Conservation (phyloP, 1,140 invertebrate species). For the Euglossa dilemma region DNA sequence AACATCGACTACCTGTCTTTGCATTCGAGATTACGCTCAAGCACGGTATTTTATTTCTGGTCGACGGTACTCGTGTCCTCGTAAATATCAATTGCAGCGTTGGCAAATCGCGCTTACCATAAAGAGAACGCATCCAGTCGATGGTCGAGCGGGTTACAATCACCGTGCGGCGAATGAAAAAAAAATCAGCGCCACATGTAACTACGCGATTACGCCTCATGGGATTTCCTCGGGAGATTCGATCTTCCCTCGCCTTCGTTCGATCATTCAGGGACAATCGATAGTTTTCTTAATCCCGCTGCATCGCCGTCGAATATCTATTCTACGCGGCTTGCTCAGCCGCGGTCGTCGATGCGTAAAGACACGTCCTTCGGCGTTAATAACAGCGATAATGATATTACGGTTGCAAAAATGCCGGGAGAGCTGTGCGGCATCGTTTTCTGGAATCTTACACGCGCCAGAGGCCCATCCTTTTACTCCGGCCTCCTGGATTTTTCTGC, state of each 20-base stretch:
- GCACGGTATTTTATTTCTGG: neutral
- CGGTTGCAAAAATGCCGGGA: constrained; percentile 11
- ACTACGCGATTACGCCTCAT: constrained; percentile 34
- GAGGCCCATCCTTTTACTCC: neutral
- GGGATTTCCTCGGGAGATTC: constrained; percentile 58
- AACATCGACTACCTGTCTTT: neutral
- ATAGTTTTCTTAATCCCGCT: constrained; percentile 50
- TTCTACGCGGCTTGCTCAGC: constrained; percentile 40
- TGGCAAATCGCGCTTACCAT: constrained; percentile 32
- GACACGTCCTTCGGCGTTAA: constrained; percentile 63
- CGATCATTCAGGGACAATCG: constrained; percentile 64
- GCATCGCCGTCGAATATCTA: constrained; percentile 11
- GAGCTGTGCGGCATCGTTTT: constrained; percentile 40
- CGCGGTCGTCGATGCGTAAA: constrained; percentile 63
- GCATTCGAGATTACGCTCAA: neutral
- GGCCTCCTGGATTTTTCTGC: neutral
- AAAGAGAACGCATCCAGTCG: constrained; percentile 49
- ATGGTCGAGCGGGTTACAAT: constrained; percentile 30
- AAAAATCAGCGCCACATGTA: neutral
- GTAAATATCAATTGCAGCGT: constrained; percentile 14
- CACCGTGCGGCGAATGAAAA: neutral
- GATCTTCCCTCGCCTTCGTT: constrained; percentile 47
- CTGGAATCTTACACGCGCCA: neutral
- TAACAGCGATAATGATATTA: constrained; percentile 49
- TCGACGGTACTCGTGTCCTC: constrained; percentile 18